Percentiles rank a stretch among this genome's conserved stretches.
These are phyloP conservation scores for Oxygymnocypris stewartii DNA, from an alignment of 2,113 vertebrate genomes.

Conservation along the genomic window DNA sequence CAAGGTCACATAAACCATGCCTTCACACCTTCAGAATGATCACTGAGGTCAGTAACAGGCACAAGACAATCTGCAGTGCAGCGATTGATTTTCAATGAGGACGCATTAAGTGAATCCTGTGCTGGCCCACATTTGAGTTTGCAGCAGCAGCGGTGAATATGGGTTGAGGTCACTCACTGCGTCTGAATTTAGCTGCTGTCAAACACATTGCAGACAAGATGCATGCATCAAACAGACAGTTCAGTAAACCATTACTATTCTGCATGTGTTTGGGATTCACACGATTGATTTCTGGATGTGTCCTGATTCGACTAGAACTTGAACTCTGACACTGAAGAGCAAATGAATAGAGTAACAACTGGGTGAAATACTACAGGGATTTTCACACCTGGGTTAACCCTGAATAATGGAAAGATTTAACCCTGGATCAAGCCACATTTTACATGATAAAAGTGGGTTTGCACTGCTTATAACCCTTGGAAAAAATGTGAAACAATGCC, in stretches of 20 bases:
- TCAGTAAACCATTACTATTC: not conserved
- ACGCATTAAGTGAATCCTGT: conserved; percentile 45
- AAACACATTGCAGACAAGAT: conserved; percentile 28
- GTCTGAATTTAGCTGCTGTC: conserved; percentile 49
- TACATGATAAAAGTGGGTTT: not conserved
- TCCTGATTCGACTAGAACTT: not conserved
- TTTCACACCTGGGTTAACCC: not conserved
- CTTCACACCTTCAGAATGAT: not conserved
- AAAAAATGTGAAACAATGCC: not conserved
- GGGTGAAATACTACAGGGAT: not conserved
- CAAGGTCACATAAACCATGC: not conserved
- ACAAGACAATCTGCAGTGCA: conserved; percentile 4
- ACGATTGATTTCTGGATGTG: not conserved
- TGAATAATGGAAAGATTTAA: not conserved
- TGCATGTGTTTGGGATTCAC: not conserved
- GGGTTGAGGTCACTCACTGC: conserved; percentile 55
- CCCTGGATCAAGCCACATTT: not conserved
- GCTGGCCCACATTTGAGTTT: conserved; percentile 48
- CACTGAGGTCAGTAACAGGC: conserved; percentile 4
- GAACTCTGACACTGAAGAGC: not conserved
- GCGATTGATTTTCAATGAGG: conserved; percentile 57
- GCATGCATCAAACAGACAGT: not conserved
- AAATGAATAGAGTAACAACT: not conserved
- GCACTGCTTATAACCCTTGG: not conserved
- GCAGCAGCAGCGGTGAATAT: conserved; percentile 54